Percentiles rank a stretch among this genome's conserved stretches.
Conservation (phyloP, 1,140 invertebrate genomes). For the Drosophila equinoxialis region DNA sequence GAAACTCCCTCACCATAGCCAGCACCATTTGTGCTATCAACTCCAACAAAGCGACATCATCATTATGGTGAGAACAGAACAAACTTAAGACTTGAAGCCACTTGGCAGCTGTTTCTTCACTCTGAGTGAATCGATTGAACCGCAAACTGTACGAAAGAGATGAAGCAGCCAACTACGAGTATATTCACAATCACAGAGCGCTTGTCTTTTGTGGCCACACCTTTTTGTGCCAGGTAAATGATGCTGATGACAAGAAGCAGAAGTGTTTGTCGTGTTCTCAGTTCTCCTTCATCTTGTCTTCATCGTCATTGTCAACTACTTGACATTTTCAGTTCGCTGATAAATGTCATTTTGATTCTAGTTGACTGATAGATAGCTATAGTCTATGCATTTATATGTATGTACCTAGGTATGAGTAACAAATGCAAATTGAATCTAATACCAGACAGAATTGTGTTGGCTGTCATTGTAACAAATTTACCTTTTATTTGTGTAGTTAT, state of each 20-base stretch:
- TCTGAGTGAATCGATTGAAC: conserved; percentile 36
- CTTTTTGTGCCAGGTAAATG: conserved; percentile 32
- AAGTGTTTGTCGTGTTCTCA: conserved; percentile 18
- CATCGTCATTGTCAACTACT: conserved; percentile 3
- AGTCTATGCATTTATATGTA: not conserved
- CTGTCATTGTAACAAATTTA: conserved; percentile 46
- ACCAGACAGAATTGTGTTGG: conserved; percentile 18
- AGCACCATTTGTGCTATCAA: conserved; percentile 4
- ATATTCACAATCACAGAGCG: conserved; percentile 40
- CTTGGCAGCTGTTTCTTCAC: not conserved
- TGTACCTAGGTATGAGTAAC: not conserved
- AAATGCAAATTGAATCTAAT: conserved; percentile 20
- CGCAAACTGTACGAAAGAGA: conserved; percentile 26
- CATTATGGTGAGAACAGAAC: conserved; percentile 13
- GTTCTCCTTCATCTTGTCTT: not conserved
- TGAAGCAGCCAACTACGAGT: conserved; percentile 14
- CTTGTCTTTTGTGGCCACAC: conserved; percentile 17
- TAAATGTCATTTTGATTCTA: conserved; percentile 31
- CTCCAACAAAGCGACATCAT: conserved; percentile 52
- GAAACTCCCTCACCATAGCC: not conserved
- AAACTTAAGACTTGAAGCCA: not conserved
- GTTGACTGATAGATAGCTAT: not conserved
- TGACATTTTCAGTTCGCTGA: conserved; percentile 41
- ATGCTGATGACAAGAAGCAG: conserved; percentile 42
- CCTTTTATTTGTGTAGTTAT: conserved; percentile 48